Evolutionary conservation across 2,888 invertebrate species (phyloP).

Genomic region (Alentia gelatinosa): DNA sequence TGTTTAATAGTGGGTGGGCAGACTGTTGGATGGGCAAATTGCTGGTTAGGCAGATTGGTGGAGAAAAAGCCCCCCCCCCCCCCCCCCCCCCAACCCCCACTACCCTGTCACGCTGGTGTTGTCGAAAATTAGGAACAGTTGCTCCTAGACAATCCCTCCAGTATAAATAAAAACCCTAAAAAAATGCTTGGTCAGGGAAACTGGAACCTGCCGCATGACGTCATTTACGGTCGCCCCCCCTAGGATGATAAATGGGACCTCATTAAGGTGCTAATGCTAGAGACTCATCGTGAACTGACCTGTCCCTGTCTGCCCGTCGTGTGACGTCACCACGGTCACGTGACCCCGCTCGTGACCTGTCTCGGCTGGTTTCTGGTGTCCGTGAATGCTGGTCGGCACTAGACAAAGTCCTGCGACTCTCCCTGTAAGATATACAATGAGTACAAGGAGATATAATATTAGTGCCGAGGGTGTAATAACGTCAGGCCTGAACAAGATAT

Average conservation of each 20-base stretch:
- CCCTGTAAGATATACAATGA: not conserved
- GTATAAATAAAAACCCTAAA: not conserved
- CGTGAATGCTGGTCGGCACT: not conserved
- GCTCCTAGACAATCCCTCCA: not conserved
- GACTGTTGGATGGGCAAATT: too few species aligned
- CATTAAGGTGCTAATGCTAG: not conserved
- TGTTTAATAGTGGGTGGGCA: too few species aligned
- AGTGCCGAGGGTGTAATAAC: too few species aligned
- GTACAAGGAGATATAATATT: too few species aligned
- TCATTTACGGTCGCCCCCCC: not conserved
- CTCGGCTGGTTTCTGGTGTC: not conserved
- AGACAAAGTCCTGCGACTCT: not conserved
- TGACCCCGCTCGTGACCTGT: not conserved
- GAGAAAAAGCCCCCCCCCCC: too few species aligned
- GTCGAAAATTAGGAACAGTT: not conserved
- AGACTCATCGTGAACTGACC: too few species aligned
- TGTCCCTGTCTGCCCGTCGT: not conserved
- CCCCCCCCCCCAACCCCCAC: too few species aligned
- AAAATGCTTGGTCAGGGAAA: not conserved
- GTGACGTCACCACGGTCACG: not conserved
- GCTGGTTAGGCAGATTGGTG: too few species aligned
- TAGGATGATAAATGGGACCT: not conserved
- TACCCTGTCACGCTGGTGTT: not conserved
- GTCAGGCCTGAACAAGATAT: not conserved
- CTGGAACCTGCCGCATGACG: not conserved